These are phyloP conservation scores for Lumbricus terrestris DNA, from an alignment of 2,888 invertebrate species.

Conservation along the genomic window DNA sequence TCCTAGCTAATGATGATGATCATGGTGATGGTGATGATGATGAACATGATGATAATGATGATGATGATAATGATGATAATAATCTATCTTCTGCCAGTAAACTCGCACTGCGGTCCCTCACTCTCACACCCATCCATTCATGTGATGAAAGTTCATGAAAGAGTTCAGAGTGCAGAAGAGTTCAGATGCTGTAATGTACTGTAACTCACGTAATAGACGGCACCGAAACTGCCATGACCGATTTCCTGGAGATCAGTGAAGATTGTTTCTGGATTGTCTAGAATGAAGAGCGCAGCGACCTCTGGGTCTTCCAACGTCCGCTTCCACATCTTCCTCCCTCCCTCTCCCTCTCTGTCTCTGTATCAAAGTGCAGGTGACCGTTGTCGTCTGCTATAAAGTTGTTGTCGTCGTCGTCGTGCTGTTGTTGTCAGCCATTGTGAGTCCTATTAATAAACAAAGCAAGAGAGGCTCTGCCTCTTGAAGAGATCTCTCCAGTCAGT, in stretches of 20 bases:
- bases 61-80: no score
- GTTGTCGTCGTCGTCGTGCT: no score
- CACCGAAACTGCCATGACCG: constrained; percentile 99
- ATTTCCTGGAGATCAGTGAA: constrained; percentile 97
- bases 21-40: no score
- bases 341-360: background rate
- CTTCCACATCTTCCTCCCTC: background rate
- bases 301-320: background rate
- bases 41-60: no score
- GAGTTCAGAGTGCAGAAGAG: no score
- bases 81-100: no score
- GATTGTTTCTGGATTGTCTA: constrained; percentile 69
- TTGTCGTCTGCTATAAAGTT: background rate
- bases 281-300: constrained; percentile 4
- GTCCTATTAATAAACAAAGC: background rate
- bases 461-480: background rate
- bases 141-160: no score
- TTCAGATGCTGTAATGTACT: constrained; percentile 55
- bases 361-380: background rate
- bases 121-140: no score
- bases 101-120: no score
- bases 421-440: background rate
- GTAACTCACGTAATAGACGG: constrained; percentile 91
- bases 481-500: background rate
- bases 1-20: no score